phyloP scores from a whole-genome alignment of 2,888 invertebrate species.

The Podotricha telesiphe region DNA sequence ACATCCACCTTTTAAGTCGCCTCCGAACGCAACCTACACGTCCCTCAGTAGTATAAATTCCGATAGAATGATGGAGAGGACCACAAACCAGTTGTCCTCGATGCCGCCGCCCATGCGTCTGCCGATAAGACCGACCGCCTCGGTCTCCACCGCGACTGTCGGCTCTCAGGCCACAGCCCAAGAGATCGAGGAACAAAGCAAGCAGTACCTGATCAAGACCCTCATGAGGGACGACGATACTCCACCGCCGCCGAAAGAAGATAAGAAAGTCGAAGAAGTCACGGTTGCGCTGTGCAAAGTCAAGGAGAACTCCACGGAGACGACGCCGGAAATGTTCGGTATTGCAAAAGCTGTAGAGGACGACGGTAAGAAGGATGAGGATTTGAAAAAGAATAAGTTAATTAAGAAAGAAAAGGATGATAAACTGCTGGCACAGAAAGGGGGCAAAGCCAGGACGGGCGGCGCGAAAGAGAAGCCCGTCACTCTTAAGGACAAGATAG shows the following conservation, averaged over 20 bases:
- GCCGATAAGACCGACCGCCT: constrained; percentile 60
- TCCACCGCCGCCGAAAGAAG: constrained; percentile 85
- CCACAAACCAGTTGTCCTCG: constrained; percentile 48
- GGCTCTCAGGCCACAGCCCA: constrained; percentile 79
- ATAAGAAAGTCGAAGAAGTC: constrained; percentile 82
- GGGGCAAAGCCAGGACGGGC: constrained; percentile 68
- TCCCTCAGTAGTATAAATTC: constrained; percentile 43
- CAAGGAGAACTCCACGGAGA: constrained; percentile 65
- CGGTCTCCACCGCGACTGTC: constrained; percentile 73
- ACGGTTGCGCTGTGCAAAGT: constrained; percentile 74
- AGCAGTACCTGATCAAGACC: constrained; percentile 94
- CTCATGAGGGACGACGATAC: constrained; percentile 93
- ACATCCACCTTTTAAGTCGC: constrained; percentile 56
- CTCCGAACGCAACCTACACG: constrained; percentile 53
- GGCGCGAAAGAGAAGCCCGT: constrained; percentile 74
- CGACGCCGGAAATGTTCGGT: constrained; percentile 81
- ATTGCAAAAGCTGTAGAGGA: constrained; percentile 75
- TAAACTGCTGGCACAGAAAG: constrained; percentile 64
- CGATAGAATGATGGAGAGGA: constrained; percentile 41
- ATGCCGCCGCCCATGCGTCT: constrained; percentile 73
- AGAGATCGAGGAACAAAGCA: constrained; percentile 86
- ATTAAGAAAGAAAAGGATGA: constrained; percentile 62
- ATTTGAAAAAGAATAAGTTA: constrained; percentile 54
- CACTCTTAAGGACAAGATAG: constrained; percentile 70
- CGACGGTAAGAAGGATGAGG: constrained; percentile 56